A percentile compares a stretch with the other conserved stretches of the same genome.
Evolutionary conservation across 2,888 invertebrate species (phyloP).

Genomic region (Neoitamus cyanurus): DNA sequence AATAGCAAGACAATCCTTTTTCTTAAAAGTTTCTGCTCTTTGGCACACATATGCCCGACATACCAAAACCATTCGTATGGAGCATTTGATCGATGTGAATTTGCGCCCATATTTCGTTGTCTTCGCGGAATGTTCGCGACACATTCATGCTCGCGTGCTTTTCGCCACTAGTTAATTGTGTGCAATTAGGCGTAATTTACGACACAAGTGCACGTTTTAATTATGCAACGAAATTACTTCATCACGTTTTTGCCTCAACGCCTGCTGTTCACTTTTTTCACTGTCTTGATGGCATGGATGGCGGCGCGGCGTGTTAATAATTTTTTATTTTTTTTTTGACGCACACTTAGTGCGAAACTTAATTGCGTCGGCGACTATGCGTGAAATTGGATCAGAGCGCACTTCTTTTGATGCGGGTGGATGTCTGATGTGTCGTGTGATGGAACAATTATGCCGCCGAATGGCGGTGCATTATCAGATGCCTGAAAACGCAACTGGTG

Average conservation of each 20-base stretch:
- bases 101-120: not conserved
- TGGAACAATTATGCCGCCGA: not conserved
- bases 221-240: conserved; percentile 28
- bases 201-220: conserved; percentile 24
- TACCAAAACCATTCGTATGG: not conserved
- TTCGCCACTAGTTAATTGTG: conserved; percentile 19
- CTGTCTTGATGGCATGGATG: not conserved
- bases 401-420: not conserved
- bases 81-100: conserved; percentile 1
- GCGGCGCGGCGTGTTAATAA: not conserved
- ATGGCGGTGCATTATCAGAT: not conserved
- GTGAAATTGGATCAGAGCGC: conserved; percentile 16
- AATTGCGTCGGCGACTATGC: conserved; percentile 38
- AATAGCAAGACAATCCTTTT: not conserved
- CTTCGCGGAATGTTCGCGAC: not conserved
- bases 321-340: not conserved
- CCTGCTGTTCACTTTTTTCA: not conserved
- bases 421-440: not conserved
- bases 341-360: not conserved
- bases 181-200: conserved; percentile 32
- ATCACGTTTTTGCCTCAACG: conserved; percentile 17
- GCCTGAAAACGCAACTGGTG: not conserved
- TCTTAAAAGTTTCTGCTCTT: not conserved
- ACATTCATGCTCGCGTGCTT: conserved; percentile 10
- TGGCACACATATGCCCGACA: not conserved